phyloP scores from a whole-genome alignment of 2,888 invertebrate species.

The Antheraea yamamai region DNA sequence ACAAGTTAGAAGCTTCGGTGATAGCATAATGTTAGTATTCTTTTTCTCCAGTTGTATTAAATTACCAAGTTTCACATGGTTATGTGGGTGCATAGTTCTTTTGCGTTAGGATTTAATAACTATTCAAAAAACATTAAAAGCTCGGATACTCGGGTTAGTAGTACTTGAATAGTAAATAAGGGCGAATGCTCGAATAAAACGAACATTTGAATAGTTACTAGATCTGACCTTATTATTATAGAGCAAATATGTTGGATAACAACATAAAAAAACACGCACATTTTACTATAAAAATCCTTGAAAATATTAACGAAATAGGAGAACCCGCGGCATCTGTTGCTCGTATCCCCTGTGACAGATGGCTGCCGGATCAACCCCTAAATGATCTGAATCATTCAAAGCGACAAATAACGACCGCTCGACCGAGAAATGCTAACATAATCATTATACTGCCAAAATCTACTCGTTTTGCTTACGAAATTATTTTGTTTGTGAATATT shows the following conservation, averaged over 20 bases:
- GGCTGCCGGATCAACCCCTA: constrained; percentile 11
- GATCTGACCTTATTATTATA: not conserved
- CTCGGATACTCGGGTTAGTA: too few species aligned
- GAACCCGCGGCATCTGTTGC: constrained; percentile 19
- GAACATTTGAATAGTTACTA: too few species aligned
- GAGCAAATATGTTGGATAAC: not conserved
- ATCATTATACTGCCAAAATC: not conserved
- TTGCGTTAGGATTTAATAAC: too few species aligned
- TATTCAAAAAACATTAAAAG: too few species aligned
- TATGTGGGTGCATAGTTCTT: too few species aligned
- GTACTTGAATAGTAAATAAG: too few species aligned
- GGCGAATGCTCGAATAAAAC: too few species aligned
- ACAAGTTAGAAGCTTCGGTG: too few species aligned
- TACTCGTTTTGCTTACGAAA: not conserved
- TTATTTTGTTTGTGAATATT: not conserved
- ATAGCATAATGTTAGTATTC: too few species aligned
- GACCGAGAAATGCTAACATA: constrained; percentile 6
- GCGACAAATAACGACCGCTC: constrained; percentile 10
- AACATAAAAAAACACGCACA: not conserved
- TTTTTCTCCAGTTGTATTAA: too few species aligned
- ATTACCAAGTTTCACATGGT: too few species aligned
- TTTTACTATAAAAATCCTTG: not conserved
- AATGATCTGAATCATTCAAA: constrained; percentile 4
- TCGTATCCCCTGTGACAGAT: constrained; percentile 22
- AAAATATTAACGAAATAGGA: not conserved